These are phyloP conservation scores for Xiphophorus birchmanni DNA, from an alignment of 2,797 vertebrate species.

Conservation along the genomic window DNA sequence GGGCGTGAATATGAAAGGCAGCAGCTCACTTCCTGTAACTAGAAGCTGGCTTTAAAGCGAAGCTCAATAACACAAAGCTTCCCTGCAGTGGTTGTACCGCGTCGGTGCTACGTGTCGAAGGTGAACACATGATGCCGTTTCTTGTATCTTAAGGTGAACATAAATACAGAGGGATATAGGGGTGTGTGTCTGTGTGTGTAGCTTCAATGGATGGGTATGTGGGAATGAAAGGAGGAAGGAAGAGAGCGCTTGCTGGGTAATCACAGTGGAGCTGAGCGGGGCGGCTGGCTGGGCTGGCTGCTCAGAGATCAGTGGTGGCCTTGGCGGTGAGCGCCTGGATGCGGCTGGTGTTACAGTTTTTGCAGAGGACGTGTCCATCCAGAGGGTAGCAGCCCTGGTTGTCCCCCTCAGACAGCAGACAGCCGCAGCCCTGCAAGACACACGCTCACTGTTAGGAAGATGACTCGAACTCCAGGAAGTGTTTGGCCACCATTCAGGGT, in stretches of 20 bases:
- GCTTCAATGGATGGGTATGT: conserved; percentile 36
- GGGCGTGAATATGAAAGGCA: background rate
- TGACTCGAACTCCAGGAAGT: background rate
- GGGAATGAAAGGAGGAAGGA: conserved; percentile 11
- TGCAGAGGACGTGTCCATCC: conserved; percentile 97
- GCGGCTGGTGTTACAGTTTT: conserved; percentile 93
- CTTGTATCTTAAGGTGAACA: conserved; percentile 35
- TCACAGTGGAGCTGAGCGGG: conserved; percentile 61
- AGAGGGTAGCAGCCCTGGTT: conserved; percentile 98
- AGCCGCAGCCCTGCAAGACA: conserved; percentile 90
- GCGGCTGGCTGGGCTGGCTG: conserved; percentile 28
- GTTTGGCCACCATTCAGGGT: background rate
- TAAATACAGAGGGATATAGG: conserved; percentile 17
- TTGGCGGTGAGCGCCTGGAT: conserved; percentile 97
- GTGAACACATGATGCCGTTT: conserved; percentile 40
- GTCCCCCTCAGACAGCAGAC: conserved; percentile 96
- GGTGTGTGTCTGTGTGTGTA: background rate
- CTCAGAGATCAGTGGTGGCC: conserved; percentile 97
- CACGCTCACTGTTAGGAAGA: background rate
- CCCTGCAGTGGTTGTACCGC: conserved; percentile 47
- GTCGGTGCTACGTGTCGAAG: conserved; percentile 29
- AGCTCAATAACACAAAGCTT: conserved; percentile 22
- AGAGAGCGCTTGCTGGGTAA: conserved; percentile 18
- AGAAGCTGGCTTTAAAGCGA: background rate
- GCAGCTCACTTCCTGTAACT: background rate